phyloP scores from a whole-genome alignment of 2,888 invertebrate genomes.

The Sesamia inferens region DNA sequence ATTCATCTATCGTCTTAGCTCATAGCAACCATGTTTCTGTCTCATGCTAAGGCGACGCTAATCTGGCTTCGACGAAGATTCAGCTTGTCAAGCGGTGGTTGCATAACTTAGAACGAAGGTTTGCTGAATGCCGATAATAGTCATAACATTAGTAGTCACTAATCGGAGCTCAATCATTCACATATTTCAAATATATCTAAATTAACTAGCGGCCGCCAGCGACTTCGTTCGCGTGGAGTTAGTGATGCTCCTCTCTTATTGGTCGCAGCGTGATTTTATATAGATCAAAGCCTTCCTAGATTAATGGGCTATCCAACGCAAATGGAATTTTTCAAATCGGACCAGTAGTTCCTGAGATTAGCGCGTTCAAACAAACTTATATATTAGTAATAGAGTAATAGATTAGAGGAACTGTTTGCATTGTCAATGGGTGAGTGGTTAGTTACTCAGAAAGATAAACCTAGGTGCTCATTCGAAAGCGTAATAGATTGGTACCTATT shows the following conservation, averaged over 20 bases:
- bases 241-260: too few relatives aligned
- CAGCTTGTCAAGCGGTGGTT: neutral
- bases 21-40: constrained; percentile 3
- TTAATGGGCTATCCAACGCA: too few relatives aligned
- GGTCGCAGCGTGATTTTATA: too few relatives aligned
- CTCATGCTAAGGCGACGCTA: constrained; percentile 5
- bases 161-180: too few relatives aligned
- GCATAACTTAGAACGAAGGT: neutral
- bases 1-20: constrained; percentile 7
- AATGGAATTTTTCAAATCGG: too few relatives aligned
- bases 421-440: neutral
- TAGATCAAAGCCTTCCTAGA: too few relatives aligned
- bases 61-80: constrained; percentile 20
- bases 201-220: too few relatives aligned
- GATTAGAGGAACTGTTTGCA: neutral
- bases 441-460: neutral
- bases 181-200: too few relatives aligned
- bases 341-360: too few relatives aligned
- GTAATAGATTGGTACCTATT: neutral
- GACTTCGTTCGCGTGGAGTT: too few relatives aligned
- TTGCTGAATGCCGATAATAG: neutral
- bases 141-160: neutral
- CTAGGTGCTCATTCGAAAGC: neutral
- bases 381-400: too few relatives aligned
- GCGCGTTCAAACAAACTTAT: too few relatives aligned